These are phyloP conservation scores for Psittacula cyanocephala DNA, from an alignment of 2,113 vertebrate genomes.

Conservation along the genomic window DNA sequence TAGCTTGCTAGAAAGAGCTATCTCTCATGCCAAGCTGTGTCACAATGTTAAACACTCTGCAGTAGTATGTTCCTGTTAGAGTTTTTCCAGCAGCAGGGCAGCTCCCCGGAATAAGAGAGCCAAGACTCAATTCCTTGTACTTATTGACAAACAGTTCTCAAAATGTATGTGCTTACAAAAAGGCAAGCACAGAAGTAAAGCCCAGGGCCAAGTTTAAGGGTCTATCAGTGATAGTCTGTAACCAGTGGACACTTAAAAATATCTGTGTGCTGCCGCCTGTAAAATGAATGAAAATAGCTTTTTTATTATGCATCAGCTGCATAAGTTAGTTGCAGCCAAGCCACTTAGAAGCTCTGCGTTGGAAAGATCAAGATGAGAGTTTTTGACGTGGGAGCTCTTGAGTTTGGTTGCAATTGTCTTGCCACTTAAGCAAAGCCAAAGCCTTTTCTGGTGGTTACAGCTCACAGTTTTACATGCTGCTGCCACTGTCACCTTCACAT, in stretches of 20 bases:
- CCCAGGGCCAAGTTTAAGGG: background rate
- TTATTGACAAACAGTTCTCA: slow-evolving; percentile 43
- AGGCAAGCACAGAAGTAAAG: background rate
- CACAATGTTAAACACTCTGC: background rate
- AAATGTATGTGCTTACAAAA: slow-evolving; percentile 14
- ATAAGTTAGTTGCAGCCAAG: background rate
- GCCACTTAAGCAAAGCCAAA: background rate
- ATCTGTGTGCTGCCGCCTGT: background rate
- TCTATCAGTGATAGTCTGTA: background rate
- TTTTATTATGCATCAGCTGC: slow-evolving; percentile 28
- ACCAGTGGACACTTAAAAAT: slow-evolving; percentile 16
- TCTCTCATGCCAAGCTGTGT: slow-evolving; percentile 19
- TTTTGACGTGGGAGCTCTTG: background rate
- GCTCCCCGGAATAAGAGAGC: slow-evolving; percentile 6
- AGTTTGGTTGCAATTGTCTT: background rate
- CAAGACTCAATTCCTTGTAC: slow-evolving; percentile 29
- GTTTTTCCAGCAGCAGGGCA: slow-evolving; percentile 48
- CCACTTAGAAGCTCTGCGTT: background rate
- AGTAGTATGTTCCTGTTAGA: background rate
- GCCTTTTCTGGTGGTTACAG: background rate
- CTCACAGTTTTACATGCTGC: background rate
- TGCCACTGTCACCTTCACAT: accelerated
- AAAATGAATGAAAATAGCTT: slow-evolving; percentile 34
- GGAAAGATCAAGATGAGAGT: background rate
- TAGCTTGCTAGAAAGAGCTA: slow-evolving; percentile 25